phyloP scores from a whole-genome alignment of 1,140 invertebrate genomes.

The Zaprionus davidi region DNA sequence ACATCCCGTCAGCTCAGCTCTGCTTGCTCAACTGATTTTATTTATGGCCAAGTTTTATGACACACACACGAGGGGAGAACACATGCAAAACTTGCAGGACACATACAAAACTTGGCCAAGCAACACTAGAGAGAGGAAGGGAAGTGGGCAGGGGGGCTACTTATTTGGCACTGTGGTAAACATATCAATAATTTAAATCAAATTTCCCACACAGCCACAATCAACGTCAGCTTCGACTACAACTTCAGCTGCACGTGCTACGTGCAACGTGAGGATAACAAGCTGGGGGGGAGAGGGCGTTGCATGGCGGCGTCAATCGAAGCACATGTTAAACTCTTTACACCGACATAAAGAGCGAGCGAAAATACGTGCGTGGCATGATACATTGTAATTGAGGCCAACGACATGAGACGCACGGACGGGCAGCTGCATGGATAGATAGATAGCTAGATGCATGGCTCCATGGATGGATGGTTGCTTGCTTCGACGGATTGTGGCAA shows the following conservation, averaged over 20 bases:
- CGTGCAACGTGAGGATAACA: constrained; percentile 14
- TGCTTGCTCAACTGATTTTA: constrained; percentile 60
- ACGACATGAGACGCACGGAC: constrained; percentile 36
- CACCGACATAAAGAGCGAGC: constrained; percentile 76
- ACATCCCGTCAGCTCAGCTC: constrained; percentile 34
- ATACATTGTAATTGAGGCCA: constrained; percentile 72
- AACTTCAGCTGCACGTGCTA: constrained; percentile 28
- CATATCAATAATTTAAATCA: constrained; percentile 57
- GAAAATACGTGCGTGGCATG: constrained; percentile 75
- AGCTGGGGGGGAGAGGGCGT: neutral
- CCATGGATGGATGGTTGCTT: constrained; percentile 1
- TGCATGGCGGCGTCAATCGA: constrained; percentile 18
- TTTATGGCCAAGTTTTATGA: constrained; percentile 72
- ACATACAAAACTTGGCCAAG: constrained; percentile 23
- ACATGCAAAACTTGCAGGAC: constrained; percentile 40
- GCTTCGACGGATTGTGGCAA: constrained; percentile 33
- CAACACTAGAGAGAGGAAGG: neutral
- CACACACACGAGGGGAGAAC: constrained; percentile 42
- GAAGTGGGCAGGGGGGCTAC: neutral
- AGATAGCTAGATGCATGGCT: constrained; percentile 12
- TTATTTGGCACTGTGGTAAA: constrained; percentile 16
- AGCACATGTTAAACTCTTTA: constrained; percentile 82
- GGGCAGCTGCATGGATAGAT: neutral
- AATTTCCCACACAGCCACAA: constrained; percentile 56
- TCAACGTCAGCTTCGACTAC: constrained; percentile 31